Percentiles rank a stretch among this genome's conserved stretches.
These are phyloP conservation scores for Peribatodes rhomboidaria DNA, from an alignment of 2,888 invertebrate genomes.

Conservation along the genomic window DNA sequence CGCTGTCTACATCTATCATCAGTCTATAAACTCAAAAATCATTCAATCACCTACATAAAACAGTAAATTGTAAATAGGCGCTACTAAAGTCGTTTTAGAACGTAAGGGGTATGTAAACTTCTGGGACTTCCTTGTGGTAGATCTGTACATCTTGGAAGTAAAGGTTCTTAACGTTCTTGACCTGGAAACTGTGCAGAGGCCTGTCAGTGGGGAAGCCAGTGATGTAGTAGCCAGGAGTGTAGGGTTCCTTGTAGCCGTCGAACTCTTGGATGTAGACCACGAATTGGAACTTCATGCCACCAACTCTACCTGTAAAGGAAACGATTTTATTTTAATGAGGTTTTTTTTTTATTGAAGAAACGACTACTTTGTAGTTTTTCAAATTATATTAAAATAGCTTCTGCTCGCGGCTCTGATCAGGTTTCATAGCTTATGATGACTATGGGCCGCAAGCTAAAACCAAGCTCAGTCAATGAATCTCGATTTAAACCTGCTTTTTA, in stretches of 20 bases:
- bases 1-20: neutral
- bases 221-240: slow-evolving; percentile 74
- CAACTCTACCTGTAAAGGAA: slow-evolving; percentile 78
- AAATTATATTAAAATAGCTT: too few relatives aligned
- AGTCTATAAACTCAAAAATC: slow-evolving; percentile 3
- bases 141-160: slow-evolving; percentile 81
- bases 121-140: slow-evolving; percentile 78
- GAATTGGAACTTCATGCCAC: slow-evolving; percentile 88
- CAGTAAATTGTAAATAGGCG: neutral
- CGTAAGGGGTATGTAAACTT: slow-evolving; percentile 60
- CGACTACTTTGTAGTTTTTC: too few relatives aligned
- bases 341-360: too few relatives aligned
- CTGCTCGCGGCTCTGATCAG: too few relatives aligned
- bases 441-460: too few relatives aligned
- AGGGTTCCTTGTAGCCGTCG: slow-evolving; percentile 47
- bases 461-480: too few relatives aligned
- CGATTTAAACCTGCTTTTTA: too few relatives aligned
- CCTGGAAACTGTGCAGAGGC: slow-evolving; percentile 71
- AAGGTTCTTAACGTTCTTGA: slow-evolving; percentile 74
- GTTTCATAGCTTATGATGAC: too few relatives aligned
- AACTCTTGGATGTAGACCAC: slow-evolving; percentile 82
- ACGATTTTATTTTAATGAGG: too few relatives aligned
- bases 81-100: slow-evolving; percentile 1
- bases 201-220: slow-evolving; percentile 86
- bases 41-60: neutral